Conservation (phyloP, 1,140 invertebrate genomes). For the Caerostris extrusa region DNA sequence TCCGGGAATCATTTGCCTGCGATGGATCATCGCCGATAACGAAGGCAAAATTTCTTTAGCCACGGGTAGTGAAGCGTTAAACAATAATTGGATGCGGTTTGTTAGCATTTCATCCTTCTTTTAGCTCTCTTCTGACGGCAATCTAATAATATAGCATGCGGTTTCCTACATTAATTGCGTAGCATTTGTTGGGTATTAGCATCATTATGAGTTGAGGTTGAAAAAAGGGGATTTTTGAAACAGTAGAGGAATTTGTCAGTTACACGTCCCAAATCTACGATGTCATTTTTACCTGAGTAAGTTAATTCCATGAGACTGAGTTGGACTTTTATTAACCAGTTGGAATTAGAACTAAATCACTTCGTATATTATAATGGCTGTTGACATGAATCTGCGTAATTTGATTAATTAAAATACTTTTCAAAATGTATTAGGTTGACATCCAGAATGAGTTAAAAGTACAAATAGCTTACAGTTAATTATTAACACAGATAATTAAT, state of each 20-base stretch:
- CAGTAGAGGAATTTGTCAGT: not conserved
- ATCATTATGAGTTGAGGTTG: not conserved
- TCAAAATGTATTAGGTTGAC: not conserved
- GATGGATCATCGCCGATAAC: constrained; percentile 56
- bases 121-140: not conserved
- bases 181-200: not conserved
- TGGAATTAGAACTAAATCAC: not conserved
- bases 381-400: not conserved
- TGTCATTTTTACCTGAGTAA: not conserved
- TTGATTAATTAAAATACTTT: not conserved
- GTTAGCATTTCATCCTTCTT: constrained; percentile 48
- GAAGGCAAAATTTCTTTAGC: constrained; percentile 59
- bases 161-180: constrained; percentile 52
- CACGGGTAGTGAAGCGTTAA: constrained; percentile 44
- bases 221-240: not conserved
- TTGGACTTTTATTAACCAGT: not conserved
- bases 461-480: no score
- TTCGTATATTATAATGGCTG: not conserved
- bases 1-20: constrained; percentile 57
- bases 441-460: no score
- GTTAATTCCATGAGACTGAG: not conserved
- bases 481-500: no score
- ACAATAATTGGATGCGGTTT: constrained; percentile 65
- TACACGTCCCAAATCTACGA: not conserved
- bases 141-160: constrained; percentile 10